Evolutionary conservation across 2,113 vertebrate species (phyloP).

Genomic region (Eleginops maclovinus): DNA sequence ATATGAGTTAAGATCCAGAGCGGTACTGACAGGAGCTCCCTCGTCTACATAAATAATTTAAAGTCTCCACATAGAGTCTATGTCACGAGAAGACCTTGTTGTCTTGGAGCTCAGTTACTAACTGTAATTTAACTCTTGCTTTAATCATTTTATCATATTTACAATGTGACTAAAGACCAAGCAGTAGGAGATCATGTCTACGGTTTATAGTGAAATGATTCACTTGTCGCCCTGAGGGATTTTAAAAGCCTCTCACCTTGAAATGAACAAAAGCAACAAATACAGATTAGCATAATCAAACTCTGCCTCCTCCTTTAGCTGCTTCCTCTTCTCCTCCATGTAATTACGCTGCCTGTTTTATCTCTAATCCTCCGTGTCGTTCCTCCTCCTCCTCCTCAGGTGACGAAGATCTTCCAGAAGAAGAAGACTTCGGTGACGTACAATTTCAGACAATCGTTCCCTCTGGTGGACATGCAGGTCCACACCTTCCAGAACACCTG

Average conservation of each 20-base stretch:
- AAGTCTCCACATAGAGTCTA: not conserved
- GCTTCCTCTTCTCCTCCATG: too few relatives aligned
- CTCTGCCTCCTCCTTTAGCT: not conserved
- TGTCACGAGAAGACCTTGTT: not conserved
- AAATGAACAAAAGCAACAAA: conserved; percentile 1
- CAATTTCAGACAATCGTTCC: conserved; percentile 96
- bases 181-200: not conserved
- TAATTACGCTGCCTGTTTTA: not conserved
- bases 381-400: conserved; percentile 76
- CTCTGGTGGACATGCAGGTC: conserved; percentile 97
- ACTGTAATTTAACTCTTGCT: not conserved
- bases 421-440: conserved; percentile 98
- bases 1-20: not conserved
- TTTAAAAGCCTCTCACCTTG: not conserved
- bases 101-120: not conserved
- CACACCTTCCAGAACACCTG: conserved; percentile 98
- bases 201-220: not conserved
- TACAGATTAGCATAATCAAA: not conserved
- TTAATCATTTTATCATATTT: not conserved
- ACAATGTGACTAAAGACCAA: not conserved
- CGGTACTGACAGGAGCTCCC: not conserved
- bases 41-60: not conserved
- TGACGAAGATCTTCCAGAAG: conserved; percentile 99
- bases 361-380: conserved; percentile 14
- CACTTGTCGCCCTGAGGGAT: not conserved